Evolutionary conservation across 2,113 vertebrate species (phyloP), one percentile per base, ranked within the genome.

Genomic region (Cebidichthys violaceus): DNA sequence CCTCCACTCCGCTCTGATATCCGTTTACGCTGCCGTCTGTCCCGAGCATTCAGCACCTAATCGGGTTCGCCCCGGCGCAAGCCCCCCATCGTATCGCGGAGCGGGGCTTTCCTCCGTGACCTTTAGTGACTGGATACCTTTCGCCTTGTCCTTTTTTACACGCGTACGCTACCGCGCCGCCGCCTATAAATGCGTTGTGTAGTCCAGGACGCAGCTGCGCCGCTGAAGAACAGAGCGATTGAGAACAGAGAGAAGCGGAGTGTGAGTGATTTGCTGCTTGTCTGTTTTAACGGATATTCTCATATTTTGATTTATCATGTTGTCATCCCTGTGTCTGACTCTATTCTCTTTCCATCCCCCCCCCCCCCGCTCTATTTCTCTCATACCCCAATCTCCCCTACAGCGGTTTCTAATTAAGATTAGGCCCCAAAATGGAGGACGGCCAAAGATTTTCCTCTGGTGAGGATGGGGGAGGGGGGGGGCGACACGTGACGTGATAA

Each of bases 341-440:
- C 59, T 50, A 29, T 79, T 68, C 57, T 81, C 4, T 52, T 17
- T 68, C 43, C 80, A 13, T 39, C n/a, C 10, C 72, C 59, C 22
- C 37, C 4, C 24, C 59, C 33, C 39, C 17, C 5, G n/a, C 20
- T 35, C 29, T 62, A 15, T 65, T 73, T 60, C 62, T 47, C 22
- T 9, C 35, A 14, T 35, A 55, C 27, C 66, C 37, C 72, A 74
- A 18, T 84, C 35, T 87, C 57, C 52, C 71, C 69, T 72, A n/a
- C 86, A 92, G 82, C 85, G 37, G 89, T 84, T 93, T 91, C 77
- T 82, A 88, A 91, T 92, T 90, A 93, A 88, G 79, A 88, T 87
- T 69, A 78, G 57, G 18, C 59, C 83, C 60, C 59, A 76, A 60
- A 77, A 81, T 81, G 77, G 85, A 87, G 68, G 69, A 60, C 13